Conservation (phyloP, 2,888 invertebrate species). For the Sycophila texana region DNA sequence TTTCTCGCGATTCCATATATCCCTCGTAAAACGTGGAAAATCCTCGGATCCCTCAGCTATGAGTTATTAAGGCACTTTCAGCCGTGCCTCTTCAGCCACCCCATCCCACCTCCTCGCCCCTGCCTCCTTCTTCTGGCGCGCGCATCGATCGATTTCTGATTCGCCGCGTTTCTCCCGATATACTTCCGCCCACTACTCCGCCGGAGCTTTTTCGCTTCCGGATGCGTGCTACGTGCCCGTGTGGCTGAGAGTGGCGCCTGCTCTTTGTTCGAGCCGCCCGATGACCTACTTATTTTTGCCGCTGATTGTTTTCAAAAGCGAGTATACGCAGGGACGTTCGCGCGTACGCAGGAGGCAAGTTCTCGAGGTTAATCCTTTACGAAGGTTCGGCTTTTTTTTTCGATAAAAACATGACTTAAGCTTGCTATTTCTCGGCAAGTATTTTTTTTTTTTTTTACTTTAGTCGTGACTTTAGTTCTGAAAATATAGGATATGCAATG, state of each 20-base stretch:
- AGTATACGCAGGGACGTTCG: too few species aligned
- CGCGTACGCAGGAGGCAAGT: too few species aligned
- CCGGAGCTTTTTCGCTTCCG: background rate
- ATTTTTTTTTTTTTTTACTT: too few species aligned
- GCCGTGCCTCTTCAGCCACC: background rate
- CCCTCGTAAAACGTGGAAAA: conserved; percentile 45
- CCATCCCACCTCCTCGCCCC: background rate
- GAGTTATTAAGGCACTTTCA: conserved; percentile 50
- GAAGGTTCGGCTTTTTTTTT: too few species aligned
- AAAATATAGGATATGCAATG: too few species aligned
- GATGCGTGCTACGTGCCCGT: background rate
- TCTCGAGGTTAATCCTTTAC: too few species aligned
- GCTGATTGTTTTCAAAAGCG: background rate
- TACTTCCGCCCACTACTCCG: background rate
- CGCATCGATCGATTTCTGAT: conserved; percentile 47
- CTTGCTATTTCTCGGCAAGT: too few species aligned
- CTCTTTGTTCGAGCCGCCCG: background rate
- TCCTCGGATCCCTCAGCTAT: conserved; percentile 38
- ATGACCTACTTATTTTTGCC: conserved; percentile 2
- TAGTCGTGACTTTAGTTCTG: too few species aligned
- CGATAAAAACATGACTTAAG: too few species aligned
- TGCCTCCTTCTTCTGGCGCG: background rate
- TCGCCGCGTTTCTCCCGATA: conserved; percentile 12
- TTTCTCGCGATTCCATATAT: conserved; percentile 42
- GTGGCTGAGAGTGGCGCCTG: background rate